phyloP scores from a whole-genome alignment of 2,113 vertebrate species.

The Rhegmatorhina hoffmannsi region DNA sequence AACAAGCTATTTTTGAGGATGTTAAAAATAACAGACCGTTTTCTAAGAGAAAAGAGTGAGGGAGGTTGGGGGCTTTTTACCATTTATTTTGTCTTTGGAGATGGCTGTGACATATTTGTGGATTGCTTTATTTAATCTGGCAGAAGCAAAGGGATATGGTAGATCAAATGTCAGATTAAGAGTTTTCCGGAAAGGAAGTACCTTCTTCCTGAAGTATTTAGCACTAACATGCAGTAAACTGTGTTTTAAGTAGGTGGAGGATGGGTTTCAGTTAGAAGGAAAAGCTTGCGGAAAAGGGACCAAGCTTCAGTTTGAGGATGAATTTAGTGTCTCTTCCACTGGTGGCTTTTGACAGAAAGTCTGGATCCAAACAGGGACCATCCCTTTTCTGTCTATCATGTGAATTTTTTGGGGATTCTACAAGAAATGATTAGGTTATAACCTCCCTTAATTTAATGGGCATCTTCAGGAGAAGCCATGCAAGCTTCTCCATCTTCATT shows the following conservation, averaged over 20 bases:
- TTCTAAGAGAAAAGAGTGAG: slow-evolving; percentile 21
- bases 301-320: background rate
- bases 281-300: background rate
- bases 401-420: background rate
- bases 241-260: background rate
- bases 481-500: background rate
- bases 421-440: background rate
- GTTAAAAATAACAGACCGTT: slow-evolving; percentile 32
- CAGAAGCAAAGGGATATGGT: slow-evolving; percentile 12
- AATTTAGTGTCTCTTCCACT: background rate
- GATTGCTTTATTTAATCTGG: slow-evolving; percentile 32
- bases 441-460: background rate
- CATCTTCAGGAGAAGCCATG: background rate
- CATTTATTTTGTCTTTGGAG: slow-evolving; percentile 28
- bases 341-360: background rate
- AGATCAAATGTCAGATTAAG: slow-evolving; percentile 52
- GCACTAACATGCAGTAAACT: background rate
- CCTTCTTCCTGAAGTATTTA: slow-evolving; percentile 22
- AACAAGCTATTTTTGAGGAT: slow-evolving; percentile 39
- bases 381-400: background rate
- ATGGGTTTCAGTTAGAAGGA: background rate
- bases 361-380: background rate
- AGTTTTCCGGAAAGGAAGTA: background rate
- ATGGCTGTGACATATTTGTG: background rate
- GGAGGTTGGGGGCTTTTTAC: background rate